phyloP scores from a whole-genome alignment of 2,113 vertebrate genomes.

The Callorhinus ursinus region DNA sequence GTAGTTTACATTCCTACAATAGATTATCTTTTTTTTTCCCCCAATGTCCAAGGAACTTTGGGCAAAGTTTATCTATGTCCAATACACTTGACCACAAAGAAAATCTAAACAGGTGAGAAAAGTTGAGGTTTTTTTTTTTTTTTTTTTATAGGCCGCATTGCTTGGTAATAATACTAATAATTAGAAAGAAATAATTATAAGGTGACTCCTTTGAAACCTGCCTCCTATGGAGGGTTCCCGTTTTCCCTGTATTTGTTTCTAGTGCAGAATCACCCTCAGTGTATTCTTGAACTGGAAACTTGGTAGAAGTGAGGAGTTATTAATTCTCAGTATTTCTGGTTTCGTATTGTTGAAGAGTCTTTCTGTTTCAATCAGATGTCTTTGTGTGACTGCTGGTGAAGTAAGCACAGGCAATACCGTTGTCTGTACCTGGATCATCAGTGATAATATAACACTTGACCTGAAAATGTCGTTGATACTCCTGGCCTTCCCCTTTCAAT shows the following conservation, averaged over 20 bases:
- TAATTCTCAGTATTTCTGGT: neutral
- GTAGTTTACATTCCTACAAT: neutral
- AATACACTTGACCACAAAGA: neutral
- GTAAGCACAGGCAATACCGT: neutral
- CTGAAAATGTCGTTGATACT: conserved; percentile 11
- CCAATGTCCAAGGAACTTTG: neutral
- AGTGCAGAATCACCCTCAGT: neutral
- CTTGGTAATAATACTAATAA: conserved; percentile 31
- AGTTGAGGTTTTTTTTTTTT: neutral
- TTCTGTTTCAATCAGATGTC: neutral
- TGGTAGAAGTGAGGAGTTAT: neutral
- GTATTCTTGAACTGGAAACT: conserved; percentile 23
- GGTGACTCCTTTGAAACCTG: neutral
- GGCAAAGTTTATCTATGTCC: neutral
- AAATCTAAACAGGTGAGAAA: neutral
- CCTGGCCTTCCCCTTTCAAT: neutral
- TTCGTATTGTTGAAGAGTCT: neutral
- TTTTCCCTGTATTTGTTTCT: neutral
- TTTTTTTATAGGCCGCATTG: neutral
- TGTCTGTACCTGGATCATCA: neutral
- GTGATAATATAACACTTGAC: neutral
- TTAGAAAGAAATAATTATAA: neutral
- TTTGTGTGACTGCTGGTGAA: neutral
- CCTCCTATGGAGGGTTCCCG: neutral
- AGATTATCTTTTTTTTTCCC: neutral